A percentile compares a stretch with the other conserved stretches of the same genome.
phyloP scores from a whole-genome alignment of 1,140 invertebrate species.

The Limonius californicus region DNA sequence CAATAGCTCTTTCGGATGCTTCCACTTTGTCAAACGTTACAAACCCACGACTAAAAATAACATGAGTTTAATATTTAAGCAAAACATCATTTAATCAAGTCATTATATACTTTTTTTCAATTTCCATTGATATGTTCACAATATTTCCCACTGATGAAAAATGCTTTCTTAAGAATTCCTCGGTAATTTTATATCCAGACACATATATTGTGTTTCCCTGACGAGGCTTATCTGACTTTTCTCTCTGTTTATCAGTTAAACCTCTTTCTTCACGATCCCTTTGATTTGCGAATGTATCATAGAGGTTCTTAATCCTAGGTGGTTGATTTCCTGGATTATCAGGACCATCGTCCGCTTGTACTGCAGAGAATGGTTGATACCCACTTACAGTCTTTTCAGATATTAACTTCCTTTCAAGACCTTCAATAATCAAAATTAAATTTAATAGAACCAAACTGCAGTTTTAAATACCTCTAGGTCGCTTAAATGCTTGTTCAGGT shows the following conservation, averaged over 20 bases:
- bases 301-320: conserved; percentile 70
- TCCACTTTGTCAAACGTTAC: conserved; percentile 90
- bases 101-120: conserved; percentile 76
- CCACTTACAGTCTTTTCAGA: conserved; percentile 71
- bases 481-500: conserved; percentile 79
- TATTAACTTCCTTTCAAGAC: conserved; percentile 75
- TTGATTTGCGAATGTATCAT: conserved; percentile 86
- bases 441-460: too few relatives aligned
- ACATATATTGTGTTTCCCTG: conserved; percentile 86
- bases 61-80: too few relatives aligned
- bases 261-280: conserved; percentile 60
- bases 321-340: conserved; percentile 47
- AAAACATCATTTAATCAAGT: conserved; percentile 23
- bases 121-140: conserved; percentile 85
- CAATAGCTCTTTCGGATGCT: conserved; percentile 79
- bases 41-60: conserved; percentile 74
- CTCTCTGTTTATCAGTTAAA: conserved; percentile 51
- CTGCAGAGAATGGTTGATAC: conserved; percentile 86
- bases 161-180: conserved; percentile 76
- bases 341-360: conserved; percentile 65
- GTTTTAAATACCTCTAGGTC: conserved; percentile 63
- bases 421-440: conserved; percentile 45
- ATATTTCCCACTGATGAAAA: conserved; percentile 77
- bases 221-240: conserved; percentile 62
- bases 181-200: conserved; percentile 73